Conservation (phyloP, 2,797 vertebrate species). For the Poecilia gillii region DNA sequence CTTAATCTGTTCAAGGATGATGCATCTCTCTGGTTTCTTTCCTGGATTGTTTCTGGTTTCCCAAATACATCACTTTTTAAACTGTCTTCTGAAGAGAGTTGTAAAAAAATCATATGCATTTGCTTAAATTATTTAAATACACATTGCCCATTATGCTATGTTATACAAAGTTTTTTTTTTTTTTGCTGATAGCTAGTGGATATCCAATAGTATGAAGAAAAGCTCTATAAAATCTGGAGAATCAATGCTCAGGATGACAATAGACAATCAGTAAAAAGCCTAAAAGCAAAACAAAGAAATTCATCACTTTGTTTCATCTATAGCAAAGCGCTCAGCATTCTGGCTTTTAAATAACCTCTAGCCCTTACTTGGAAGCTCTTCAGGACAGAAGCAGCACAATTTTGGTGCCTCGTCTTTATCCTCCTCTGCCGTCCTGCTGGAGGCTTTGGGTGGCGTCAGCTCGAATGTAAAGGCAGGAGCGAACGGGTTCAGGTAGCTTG, state of each 20-base stretch:
- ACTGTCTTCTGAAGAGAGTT: not conserved
- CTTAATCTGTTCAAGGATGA: not conserved
- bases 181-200: not conserved
- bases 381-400: conserved; percentile 33
- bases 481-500: conserved; percentile 21
- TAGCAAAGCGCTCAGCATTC: not conserved
- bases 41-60: not conserved
- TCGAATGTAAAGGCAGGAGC: conserved; percentile 45
- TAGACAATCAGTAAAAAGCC: not conserved
- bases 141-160: not conserved
- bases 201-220: not conserved
- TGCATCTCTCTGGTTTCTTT: conserved; percentile 2
- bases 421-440: conserved; percentile 13
- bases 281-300: not conserved
- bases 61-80: not conserved
- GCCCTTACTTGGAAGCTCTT: conserved; percentile 58
- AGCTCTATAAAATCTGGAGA: not conserved
- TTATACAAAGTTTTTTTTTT: not conserved
- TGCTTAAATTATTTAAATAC: not conserved
- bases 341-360: not conserved
- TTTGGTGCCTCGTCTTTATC: conserved; percentile 21
- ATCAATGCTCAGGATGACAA: not conserved
- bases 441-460: conserved; percentile 52
- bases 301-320: not conserved
- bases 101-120: not conserved